Conservation (phyloP, 2,113 vertebrate genomes). For the Machaerirhynchus nigripectus region DNA sequence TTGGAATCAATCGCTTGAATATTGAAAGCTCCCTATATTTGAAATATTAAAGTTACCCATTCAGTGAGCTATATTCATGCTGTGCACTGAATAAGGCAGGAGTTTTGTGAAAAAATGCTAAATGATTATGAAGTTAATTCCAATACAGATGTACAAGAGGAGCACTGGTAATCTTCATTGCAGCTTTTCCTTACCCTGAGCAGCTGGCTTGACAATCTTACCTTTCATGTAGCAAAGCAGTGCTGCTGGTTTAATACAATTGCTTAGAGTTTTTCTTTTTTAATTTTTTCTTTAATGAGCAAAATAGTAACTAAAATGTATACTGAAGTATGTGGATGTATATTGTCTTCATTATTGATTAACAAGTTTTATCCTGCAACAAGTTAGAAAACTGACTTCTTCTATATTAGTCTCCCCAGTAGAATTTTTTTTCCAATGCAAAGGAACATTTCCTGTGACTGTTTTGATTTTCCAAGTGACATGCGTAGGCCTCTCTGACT, state of each 20-base stretch:
- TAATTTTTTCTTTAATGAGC: fast-evolving
- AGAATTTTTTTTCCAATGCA: not conserved
- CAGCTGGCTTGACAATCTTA: slow-evolving; percentile 6
- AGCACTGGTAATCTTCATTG: not conserved
- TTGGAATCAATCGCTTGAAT: slow-evolving; percentile 29
- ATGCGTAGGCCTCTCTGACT: not conserved
- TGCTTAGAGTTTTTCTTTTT: not conserved
- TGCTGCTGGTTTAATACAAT: not conserved
- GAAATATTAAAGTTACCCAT: slow-evolving; percentile 21
- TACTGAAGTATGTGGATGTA: not conserved
- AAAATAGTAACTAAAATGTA: not conserved
- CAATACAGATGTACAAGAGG: not conserved
- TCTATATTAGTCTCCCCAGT: fast-evolving
- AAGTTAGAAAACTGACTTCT: not conserved
- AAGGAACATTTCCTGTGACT: not conserved
- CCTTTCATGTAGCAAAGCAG: not conserved
- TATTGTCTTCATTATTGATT: not conserved
- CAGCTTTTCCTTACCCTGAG: not conserved
- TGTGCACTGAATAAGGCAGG: not conserved
- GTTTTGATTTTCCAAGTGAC: not conserved
- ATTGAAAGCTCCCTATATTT: slow-evolving; percentile 18
- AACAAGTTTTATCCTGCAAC: not conserved
- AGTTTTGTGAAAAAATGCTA: not conserved
- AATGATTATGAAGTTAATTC: slow-evolving; percentile 27
- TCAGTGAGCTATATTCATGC: not conserved